A percentile compares a stretch with the other conserved stretches of the same genome.
These are phyloP conservation scores for Perdix hodgsoniae DNA, from an alignment of 2,797 vertebrate species.

Conservation along the genomic window DNA sequence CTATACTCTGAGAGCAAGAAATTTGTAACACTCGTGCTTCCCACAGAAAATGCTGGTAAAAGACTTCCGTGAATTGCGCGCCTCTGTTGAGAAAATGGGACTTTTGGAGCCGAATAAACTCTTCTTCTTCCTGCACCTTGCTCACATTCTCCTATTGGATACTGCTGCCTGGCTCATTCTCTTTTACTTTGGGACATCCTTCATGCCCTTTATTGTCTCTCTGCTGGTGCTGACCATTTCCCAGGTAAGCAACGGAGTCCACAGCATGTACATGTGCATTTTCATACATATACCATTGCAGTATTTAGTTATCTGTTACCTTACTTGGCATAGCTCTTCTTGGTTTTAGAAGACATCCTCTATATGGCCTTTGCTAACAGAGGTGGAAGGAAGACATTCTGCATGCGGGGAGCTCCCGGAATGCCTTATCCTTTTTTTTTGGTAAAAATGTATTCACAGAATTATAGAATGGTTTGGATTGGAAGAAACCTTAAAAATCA, in stretches of 20 bases:
- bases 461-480: background rate
- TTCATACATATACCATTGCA: background rate
- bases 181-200: constrained; percentile 77
- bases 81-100: constrained; percentile 75
- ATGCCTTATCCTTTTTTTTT: background rate
- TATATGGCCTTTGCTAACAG: background rate
- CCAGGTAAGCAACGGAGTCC: constrained; percentile 68
- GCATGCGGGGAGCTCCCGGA: background rate
- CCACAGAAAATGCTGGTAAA: constrained; percentile 74
- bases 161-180: constrained; percentile 78
- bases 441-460: background rate
- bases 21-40: background rate
- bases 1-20: background rate
- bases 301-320: background rate
- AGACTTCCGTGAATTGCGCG: constrained; percentile 79
- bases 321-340: background rate
- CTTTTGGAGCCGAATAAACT: constrained; percentile 75
- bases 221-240: constrained; percentile 71
- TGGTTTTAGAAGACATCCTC: background rate
- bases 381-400: background rate
- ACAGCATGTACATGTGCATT: rapidly evolving
- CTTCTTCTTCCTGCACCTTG: constrained; percentile 79
- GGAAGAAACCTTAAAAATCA: background rate
- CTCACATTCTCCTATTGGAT: constrained; percentile 83
- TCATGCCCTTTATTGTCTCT: constrained; percentile 70